Evolutionary conservation across 2,888 invertebrate species (phyloP).

Genomic region (Mythimna pallens): DNA sequence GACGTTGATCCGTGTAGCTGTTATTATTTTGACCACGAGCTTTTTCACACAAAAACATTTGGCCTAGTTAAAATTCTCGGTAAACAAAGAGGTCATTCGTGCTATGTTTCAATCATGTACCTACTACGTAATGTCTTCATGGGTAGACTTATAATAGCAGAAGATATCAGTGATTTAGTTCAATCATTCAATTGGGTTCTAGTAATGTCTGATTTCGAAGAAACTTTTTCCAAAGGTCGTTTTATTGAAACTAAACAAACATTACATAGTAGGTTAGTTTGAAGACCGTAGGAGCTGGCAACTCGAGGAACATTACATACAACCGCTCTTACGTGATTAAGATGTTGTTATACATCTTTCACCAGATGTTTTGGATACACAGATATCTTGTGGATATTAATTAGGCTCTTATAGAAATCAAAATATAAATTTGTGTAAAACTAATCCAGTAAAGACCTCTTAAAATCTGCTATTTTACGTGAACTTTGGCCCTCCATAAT

Average conservation of each 20-base stretch:
- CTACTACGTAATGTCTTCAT: slow-evolving; percentile 19
- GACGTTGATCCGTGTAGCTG: too few relatives aligned
- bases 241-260: neutral
- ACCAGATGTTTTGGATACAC: too few relatives aligned
- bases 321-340: too few relatives aligned
- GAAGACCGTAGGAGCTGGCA: neutral
- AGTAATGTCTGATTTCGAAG: slow-evolving; percentile 7
- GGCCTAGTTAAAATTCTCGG: neutral
- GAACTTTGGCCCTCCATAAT: too few relatives aligned
- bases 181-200: slow-evolving; percentile 27
- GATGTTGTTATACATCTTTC: too few relatives aligned
- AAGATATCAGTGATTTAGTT: slow-evolving; percentile 18
- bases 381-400: too few relatives aligned
- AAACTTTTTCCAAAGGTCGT: neutral
- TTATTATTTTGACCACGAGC: too few relatives aligned
- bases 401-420: too few relatives aligned
- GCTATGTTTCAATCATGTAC: neutral
- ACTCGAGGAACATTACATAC: too few relatives aligned
- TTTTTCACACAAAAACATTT: neutral
- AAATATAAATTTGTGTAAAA: too few relatives aligned
- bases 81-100: neutral
- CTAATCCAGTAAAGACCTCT: too few relatives aligned
- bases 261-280: neutral
- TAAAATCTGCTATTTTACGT: too few relatives aligned
- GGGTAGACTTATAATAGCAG: neutral